Base-by-base conservation (phyloP, 1,140 invertebrate species). In the Aradophagus sp. region DNA sequence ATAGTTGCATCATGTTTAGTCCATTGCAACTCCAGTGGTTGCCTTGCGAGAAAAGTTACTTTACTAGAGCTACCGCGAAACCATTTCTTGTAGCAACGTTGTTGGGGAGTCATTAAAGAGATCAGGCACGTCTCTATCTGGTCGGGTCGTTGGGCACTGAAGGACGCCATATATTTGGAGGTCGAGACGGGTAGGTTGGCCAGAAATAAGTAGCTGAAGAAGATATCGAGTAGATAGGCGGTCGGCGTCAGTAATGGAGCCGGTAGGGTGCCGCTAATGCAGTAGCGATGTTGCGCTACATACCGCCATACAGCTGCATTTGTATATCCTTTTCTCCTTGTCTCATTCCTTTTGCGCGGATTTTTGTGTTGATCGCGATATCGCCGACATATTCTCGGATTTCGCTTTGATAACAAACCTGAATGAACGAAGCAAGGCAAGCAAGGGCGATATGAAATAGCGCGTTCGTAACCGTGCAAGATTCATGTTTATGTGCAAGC, bases 261-360 rank as follows among this genome's bases (percentile, higher is more conserved):
- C 77, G 74, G 79, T 75, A 78, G 79, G 77, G 74, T 77, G 78
- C 78, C 77, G 79, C 81, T 82, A 84, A 84, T 84, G 82, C 80
- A 83, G 82, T 84, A 83, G 82, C 81, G 78, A 82, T 83, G 82
- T 84, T 81, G 72, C 63, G 72, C 53, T 65, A 65, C 59, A 15
- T 68, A 62, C 59, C 66, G 68, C 73, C n/a, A 52, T 53, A 48
- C 67, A 53, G 45, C 61, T 71, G 75, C 75, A 76, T 77, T 74
- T 77, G 74, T 76, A 76, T 76, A 75, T 59, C 27, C 36, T 20
- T 14, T n/a, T 6, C 27, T 23, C 12, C 26, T 67, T 39, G 39
- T 44, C 48, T 66, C 38, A 6, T 66, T 55, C 50, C 4, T 67
- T 65, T 66, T 47, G 34, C 34, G 47, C 52, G 31, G 27, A 70